Percentiles rank a stretch among this genome's conserved stretches.
Evolutionary conservation across 2,113 vertebrate genomes (phyloP).

Genomic region (Phalacrocorax carbo): DNA sequence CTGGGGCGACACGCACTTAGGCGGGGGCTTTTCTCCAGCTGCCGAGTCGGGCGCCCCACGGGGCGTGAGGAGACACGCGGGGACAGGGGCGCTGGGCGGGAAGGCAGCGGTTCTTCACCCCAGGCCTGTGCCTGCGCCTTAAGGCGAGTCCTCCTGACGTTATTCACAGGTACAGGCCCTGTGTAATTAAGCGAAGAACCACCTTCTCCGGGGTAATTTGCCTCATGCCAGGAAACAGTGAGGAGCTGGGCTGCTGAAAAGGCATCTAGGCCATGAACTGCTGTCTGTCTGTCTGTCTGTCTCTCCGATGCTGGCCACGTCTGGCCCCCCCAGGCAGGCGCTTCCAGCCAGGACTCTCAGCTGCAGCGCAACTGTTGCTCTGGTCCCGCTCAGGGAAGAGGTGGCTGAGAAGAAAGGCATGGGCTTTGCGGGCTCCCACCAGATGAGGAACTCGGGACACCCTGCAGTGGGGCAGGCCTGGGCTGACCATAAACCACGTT

Average conservation of each 20-base stretch:
- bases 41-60: rapidly evolving
- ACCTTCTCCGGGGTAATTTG: not conserved
- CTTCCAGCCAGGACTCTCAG: not conserved
- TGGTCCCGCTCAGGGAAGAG: not conserved
- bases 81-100: rapidly evolving
- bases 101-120: not conserved
- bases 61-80: not conserved
- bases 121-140: not conserved
- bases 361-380: rapidly evolving
- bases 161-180: not conserved
- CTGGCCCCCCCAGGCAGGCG: not conserved
- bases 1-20: rapidly evolving
- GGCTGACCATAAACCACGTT: not conserved
- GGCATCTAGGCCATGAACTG: not conserved
- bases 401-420: not conserved
- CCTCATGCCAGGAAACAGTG: rapidly evolving
- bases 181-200: not conserved
- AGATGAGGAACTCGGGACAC: rapidly evolving
- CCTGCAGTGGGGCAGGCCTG: not conserved
- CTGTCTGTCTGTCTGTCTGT: too few relatives aligned
- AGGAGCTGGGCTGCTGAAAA: not conserved
- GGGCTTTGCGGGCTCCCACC: not conserved
- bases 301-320: not conserved
- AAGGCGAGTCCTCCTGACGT: not conserved
- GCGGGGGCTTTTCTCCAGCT: not conserved